Base-by-base conservation (phyloP, 2,113 vertebrate species). In the Rhynchomys soricoides region DNA sequence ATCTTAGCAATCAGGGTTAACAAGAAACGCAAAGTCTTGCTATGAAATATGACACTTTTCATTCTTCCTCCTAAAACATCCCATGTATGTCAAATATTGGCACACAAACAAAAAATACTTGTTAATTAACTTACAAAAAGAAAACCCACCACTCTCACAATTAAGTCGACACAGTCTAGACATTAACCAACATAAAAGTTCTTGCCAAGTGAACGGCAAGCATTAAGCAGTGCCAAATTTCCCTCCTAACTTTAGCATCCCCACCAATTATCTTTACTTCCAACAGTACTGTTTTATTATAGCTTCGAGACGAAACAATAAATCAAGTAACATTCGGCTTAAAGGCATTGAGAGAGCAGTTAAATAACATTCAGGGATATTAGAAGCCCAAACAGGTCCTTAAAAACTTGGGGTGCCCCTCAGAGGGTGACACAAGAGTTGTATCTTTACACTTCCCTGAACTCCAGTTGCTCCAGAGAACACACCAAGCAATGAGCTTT, bases 191-290 rank as follows among this genome's bases (percentile, higher is more conserved):
- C n/a, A 81, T 15, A 62, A 94, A 94, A 86, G 26, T 48, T 86
- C 93, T 86, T 55, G 57, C 48, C 66, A 3, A 50, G n/a, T 68
- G 73, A 96, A 94, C 7, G 31, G 78, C 73, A 74, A 91, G 90
- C 55, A 86, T 13, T 71, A 86, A 83, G 55, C 29, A 92, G 86
- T 59, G 87, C 55, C 83, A 85, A 89, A 94, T 82, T 66, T 77
- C 77, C 45, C 52, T 37, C 74, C 68, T 91, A 75, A 94, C 75
- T 95, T 93, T 85, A 94, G 55, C 74, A 79, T 64, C 48, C 50
- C 73, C 73, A 90, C 77, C 73, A 79, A 90, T 75, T 79, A 94
- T 89, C 93, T 92, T 71, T 77, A 92, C 86, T 82, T 91, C 68
- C 87, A 89, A 70, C 24, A 93, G 68, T 91, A 70, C 24, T 86